A percentile compares a stretch with the other conserved stretches of the same genome.
These are phyloP conservation scores for Bungarus multicinctus DNA, from an alignment of 2,113 vertebrate genomes.

Conservation along the genomic window DNA sequence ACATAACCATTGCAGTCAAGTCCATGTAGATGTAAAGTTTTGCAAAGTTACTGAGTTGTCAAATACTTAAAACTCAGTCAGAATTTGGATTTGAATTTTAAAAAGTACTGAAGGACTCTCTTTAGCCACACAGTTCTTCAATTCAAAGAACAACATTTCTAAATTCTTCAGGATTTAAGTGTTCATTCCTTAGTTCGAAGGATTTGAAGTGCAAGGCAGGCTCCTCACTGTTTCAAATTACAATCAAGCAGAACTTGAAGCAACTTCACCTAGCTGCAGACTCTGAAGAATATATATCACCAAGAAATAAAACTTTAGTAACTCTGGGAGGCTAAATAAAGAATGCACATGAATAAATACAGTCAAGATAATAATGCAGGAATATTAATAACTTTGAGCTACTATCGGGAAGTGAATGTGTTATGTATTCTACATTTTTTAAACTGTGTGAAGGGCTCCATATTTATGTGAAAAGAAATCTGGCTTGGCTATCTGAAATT, in stretches of 20 bases:
- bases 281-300: background rate
- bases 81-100: background rate
- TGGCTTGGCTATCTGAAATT: background rate
- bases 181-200: background rate
- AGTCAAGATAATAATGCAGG: background rate
- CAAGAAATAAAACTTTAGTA: background rate
- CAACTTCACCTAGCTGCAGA: background rate
- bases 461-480: background rate
- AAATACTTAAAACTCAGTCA: background rate
- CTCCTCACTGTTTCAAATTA: background rate
- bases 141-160: background rate
- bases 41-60: background rate
- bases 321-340: background rate
- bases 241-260: background rate
- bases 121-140: background rate
- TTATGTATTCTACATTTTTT: background rate
- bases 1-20: background rate
- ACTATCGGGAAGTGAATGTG: too few relatives aligned
- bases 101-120: background rate
- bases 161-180: background rate
- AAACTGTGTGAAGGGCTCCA: background rate
- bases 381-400: background rate
- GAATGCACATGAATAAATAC: background rate
- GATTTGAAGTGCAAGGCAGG: background rate
- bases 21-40: background rate